Evolutionary conservation across 2,797 vertebrate species (phyloP).

Genomic region (Chelidonichthys spinosus): DNA sequence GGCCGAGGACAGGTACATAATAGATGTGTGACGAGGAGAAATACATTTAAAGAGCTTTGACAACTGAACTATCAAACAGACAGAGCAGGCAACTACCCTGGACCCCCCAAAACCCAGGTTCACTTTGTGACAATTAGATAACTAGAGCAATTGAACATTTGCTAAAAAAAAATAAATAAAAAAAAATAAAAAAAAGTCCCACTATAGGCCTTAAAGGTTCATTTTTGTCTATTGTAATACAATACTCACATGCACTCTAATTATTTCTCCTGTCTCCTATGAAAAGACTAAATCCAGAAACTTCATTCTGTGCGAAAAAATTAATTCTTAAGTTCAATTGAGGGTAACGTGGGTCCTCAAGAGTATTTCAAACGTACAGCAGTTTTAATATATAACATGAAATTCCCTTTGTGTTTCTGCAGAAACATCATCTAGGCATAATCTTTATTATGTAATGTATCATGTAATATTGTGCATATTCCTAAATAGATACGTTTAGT

Average conservation of each 20-base stretch:
- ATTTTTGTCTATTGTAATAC: background rate
- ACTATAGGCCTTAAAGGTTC: background rate
- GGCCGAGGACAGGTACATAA: background rate
- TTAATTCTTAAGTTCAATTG: background rate
- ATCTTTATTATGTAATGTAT: background rate
- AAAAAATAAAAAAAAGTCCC: too few species aligned
- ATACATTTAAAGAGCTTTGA: background rate
- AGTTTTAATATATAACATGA: background rate
- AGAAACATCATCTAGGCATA: background rate
- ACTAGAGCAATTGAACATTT: slow-evolving; percentile 10
- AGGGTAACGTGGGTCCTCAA: background rate
- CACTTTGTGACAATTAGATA: background rate
- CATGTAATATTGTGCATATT: background rate
- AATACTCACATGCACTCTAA: background rate
- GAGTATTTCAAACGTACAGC: background rate
- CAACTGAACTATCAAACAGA: background rate
- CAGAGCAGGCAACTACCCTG: background rate
- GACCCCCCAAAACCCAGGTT: background rate
- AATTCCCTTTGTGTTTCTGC: background rate
- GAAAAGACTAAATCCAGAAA: background rate
- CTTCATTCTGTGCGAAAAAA: background rate
- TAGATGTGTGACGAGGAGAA: background rate
- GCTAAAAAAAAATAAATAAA: background rate
- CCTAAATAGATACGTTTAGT: background rate
- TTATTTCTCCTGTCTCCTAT: background rate